Evolutionary conservation across 2,797 vertebrate genomes (phyloP).

Genomic region (Scomberomorus guttatus): DNA sequence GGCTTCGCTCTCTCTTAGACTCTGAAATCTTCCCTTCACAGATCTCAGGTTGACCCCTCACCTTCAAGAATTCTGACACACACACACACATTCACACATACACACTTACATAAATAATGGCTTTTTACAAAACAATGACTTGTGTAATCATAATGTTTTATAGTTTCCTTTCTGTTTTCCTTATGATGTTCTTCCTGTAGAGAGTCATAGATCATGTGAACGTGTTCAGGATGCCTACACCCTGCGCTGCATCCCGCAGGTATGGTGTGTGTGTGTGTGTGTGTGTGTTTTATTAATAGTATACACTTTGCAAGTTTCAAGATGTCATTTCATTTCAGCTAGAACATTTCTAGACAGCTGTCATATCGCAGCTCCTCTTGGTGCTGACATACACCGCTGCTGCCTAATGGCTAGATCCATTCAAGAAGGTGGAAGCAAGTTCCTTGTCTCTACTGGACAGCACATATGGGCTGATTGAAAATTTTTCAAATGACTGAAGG

Average conservation of each 20-base stretch:
- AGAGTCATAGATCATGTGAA: constrained; percentile 54
- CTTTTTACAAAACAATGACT: no score
- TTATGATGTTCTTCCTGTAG: constrained; percentile 27
- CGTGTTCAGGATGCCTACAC: constrained; percentile 65
- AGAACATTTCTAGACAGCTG: no score
- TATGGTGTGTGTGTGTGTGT: constrained; percentile 15
- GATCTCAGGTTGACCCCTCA: constrained; percentile 54
- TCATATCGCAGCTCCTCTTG: no score
- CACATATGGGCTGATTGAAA: no score
- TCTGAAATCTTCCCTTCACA: constrained; percentile 62
- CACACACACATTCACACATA: no score
- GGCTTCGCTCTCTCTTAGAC: constrained; percentile 54
- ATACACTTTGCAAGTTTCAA: neutral
- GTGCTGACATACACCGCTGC: neutral
- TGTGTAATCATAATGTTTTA: neutral
- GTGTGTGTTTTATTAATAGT: no score
- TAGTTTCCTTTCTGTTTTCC: neutral
- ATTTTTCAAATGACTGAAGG: neutral
- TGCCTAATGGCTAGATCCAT: no score
- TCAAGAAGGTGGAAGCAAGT: no score
- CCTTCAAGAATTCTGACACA: no score
- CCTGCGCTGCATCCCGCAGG: constrained; percentile 68
- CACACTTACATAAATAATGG: no score
- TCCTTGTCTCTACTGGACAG: no score
- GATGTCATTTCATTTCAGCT: neutral